phyloP scores from a whole-genome alignment of 2,888 invertebrate genomes.

The Steromphala cineraria region DNA sequence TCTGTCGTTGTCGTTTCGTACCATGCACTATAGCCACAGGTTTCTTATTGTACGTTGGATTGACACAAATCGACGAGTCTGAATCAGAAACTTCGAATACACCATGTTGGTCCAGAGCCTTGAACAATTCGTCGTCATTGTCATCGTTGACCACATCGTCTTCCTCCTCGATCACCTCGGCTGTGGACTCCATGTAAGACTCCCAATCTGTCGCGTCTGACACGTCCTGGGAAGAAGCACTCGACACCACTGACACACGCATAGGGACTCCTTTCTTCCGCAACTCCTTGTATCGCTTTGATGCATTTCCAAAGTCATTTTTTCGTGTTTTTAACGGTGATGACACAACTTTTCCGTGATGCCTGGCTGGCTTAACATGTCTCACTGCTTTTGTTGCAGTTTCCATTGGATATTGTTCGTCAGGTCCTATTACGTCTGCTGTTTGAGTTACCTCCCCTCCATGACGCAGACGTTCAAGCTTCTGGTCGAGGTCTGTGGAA shows the following conservation, averaged over 20 bases:
- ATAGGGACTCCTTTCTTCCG: conserved; percentile 63
- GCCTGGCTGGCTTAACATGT: not conserved
- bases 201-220: conserved; percentile 15
- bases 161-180: conserved; percentile 29
- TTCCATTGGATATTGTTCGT: conserved; percentile 39
- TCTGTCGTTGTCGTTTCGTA: not conserved
- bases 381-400: not conserved
- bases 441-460: not conserved
- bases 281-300: conserved; percentile 58
- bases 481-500: conserved; percentile 4
- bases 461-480: not conserved
- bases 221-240: conserved; percentile 30
- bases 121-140: conserved; percentile 47
- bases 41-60: not conserved
- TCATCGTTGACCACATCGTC: conserved; percentile 37
- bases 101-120: conserved; percentile 54
- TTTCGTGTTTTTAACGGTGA: not conserved
- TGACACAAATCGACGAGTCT: conserved; percentile 18
- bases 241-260: conserved; percentile 57
- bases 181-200: conserved; percentile 25
- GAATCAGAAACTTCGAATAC: conserved; percentile 48
- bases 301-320: conserved; percentile 32
- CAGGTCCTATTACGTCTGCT: conserved; percentile 36
- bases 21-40: not conserved
- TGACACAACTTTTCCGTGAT: not conserved